phyloP scores from a whole-genome alignment of 2,888 invertebrate species.

The Mantis religiosa region DNA sequence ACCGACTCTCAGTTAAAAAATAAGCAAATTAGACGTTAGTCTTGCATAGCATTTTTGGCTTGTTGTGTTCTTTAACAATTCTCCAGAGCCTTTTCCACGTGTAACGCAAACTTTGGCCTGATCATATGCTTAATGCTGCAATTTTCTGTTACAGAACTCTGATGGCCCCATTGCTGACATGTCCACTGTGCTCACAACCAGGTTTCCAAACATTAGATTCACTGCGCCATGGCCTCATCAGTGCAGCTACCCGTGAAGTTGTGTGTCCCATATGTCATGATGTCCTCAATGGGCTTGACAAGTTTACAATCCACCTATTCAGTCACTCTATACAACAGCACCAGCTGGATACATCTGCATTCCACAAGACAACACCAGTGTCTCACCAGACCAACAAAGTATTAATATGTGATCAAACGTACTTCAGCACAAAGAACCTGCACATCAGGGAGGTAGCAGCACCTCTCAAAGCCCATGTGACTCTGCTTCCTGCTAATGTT shows the following conservation, averaged over 20 bases:
- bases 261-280: slow-evolving; percentile 76
- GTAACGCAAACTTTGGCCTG: too few species aligned
- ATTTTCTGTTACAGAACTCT: background rate
- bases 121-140: background rate
- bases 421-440: background rate
- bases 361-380: background rate
- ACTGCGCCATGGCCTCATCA: slow-evolving; percentile 66
- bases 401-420: background rate
- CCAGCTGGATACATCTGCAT: background rate
- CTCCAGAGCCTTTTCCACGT: too few species aligned
- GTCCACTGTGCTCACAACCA: slow-evolving; percentile 71
- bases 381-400: background rate
- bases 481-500: background rate
- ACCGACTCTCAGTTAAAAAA: too few species aligned
- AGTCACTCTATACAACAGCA: slow-evolving; percentile 56
- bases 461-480: background rate
- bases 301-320: slow-evolving; percentile 78
- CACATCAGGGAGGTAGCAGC: background rate
- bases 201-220: slow-evolving; percentile 68
- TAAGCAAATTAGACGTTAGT: too few species aligned
- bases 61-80: too few species aligned
- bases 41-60: too few species aligned
- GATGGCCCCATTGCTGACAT: slow-evolving; percentile 52
- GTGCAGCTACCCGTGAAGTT: slow-evolving; percentile 69
- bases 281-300: slow-evolving; percentile 69